Base-by-base conservation (phyloP, 2,797 vertebrate species). In the Merluccius polli region DNA sequence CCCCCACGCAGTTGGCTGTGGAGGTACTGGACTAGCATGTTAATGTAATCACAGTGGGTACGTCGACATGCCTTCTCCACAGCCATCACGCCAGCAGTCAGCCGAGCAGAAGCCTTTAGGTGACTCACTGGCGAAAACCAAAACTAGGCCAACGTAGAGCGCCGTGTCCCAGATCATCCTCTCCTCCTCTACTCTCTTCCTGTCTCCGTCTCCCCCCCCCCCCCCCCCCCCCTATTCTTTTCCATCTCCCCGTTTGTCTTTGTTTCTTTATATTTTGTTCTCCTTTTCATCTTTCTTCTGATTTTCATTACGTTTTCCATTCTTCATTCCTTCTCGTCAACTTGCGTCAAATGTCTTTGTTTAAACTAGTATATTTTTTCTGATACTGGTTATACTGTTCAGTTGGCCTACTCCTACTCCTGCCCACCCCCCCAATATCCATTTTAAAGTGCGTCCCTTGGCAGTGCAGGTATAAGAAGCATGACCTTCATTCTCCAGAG, bases 121-220 rank as follows among this genome's bases (percentile, higher is more conserved):
- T 91, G 89, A 92, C 87, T 92, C 89, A 91, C 82, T 81, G 83
- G 83, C 86, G 75, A 77, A 86, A 82, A 63, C 79, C 83, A 32
- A 91, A 92, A 92, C 83, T 90, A 91, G 90, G 91, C 88, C 92
- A 89, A 79, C 70, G 84, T 86, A 81, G 87, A 86, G 88, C 79
- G 33, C 85, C 85, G 86, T 86, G 86, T 90, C 83, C 90, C 88
- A 87, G 85, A 85, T 86, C 83, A 88, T 85, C 85, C 76, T 80
- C 16, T 74, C 21, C 48, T 74, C 52, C 18, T 59, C 13, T 63
- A n/a, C 52, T 63, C 52, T 63, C 52, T 15, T 63, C 52, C 52
- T 73, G 16, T 24, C 21, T 31, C 12, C 3, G 18, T 1, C 52
- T 21, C n/a, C n/a, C n/a, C 52, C 12, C 52, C 44, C 9, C 48